Percentiles rank a stretch among this genome's conserved stretches.
These are phyloP conservation scores for Ambastaia sidthimunki DNA, from an alignment of 2,797 vertebrate genomes.

Conservation along the genomic window DNA sequence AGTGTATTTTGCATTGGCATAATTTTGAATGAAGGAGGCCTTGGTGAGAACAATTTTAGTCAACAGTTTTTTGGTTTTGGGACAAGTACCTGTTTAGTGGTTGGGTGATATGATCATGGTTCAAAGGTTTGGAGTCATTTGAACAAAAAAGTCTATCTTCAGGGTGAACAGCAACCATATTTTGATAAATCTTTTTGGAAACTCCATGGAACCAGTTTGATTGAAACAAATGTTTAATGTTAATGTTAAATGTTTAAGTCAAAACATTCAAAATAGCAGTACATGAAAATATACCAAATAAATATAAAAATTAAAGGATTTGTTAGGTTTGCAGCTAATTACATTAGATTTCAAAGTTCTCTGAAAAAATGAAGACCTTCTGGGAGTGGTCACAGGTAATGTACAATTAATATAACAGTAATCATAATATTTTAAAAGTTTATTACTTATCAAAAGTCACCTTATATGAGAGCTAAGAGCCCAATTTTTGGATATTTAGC, in stretches of 20 bases:
- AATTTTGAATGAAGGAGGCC: background rate
- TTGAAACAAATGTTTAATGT: no score
- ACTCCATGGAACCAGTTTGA: background rate
- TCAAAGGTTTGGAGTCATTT: background rate
- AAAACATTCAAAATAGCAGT: background rate
- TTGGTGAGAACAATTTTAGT: background rate
- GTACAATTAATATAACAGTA: no score
- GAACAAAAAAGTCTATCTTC: background rate
- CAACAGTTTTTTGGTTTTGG: background rate
- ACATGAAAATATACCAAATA: background rate
- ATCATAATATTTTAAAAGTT: no score
- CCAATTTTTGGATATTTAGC: background rate
- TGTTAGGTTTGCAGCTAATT: no score
- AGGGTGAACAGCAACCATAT: background rate
- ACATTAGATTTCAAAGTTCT: no score
- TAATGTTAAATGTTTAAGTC: background rate
- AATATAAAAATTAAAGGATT: no score
- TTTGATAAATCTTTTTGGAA: background rate
- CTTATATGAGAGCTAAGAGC: background rate
- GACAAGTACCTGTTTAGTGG: background rate
- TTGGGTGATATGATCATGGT: background rate
- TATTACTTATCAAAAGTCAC: background rate
- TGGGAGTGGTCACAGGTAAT: no score
- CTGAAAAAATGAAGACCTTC: no score
- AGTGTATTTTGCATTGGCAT: background rate